Evolutionary conservation across 1,140 invertebrate genomes (phyloP).

Genomic region (Aphaenogaster ashmeadi): DNA sequence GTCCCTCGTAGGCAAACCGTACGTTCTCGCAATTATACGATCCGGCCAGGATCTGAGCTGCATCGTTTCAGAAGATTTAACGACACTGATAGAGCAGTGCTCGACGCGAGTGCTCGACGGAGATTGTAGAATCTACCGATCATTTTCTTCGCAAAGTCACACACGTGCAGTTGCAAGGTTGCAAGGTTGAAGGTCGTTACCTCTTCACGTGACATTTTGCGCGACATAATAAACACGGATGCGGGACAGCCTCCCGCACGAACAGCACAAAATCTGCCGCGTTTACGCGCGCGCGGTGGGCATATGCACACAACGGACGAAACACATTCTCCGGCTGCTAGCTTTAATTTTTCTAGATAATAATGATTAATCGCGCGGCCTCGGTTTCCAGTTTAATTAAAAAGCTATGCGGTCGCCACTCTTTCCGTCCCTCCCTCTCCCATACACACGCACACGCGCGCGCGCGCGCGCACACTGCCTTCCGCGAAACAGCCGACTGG

Average conservation of each 20-base stretch:
- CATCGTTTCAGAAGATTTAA: not conserved
- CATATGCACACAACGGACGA: constrained; percentile 19
- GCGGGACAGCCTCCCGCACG: not conserved
- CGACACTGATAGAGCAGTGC: constrained; percentile 4
- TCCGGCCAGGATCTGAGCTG: not conserved
- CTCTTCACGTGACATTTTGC: constrained; percentile 20
- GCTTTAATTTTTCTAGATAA: constrained; percentile 74
- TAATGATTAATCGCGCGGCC: constrained; percentile 75
- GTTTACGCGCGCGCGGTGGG: not conserved
- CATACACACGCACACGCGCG: not conserved
- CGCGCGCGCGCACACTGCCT: constrained; percentile 17
- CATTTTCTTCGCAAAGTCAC: not conserved
- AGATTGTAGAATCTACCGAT: not conserved
- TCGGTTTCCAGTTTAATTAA: constrained; percentile 75
- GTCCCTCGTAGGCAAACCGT: constrained; percentile 19
- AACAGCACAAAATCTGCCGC: constrained; percentile 9
- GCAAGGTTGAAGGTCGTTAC: not conserved
- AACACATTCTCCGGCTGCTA: constrained; percentile 15
- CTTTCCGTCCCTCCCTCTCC: constrained; percentile 22
- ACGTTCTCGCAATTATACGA: constrained; percentile 28
- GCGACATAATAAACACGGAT: constrained; percentile 36
- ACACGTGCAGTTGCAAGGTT: not conserved
- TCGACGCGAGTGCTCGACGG: not conserved
- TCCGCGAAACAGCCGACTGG: constrained; percentile 72
- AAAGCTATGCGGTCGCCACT: constrained; percentile 73